Evolutionary conservation across 2,888 invertebrate genomes (phyloP), one percentile per base, ranked within the genome.

Genomic region (Netelia melanura): DNA sequence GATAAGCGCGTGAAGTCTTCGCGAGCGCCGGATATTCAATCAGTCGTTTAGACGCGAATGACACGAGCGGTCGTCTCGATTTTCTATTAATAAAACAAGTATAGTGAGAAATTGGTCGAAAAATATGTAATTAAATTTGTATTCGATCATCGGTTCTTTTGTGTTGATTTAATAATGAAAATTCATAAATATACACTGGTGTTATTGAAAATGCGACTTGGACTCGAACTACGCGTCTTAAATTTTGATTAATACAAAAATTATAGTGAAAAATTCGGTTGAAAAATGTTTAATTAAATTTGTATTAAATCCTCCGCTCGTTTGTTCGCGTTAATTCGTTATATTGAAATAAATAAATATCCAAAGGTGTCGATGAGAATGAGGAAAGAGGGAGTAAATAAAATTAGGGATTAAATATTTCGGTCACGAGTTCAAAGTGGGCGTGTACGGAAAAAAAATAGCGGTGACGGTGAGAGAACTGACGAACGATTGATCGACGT

Each of bases 41-140:
- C 87, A 87, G 84, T 87, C 78, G 81, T 70, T 75, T 72, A 79
- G 79, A 81, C 79, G 81, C 84, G 77, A 83, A 62, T 79, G 67
- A 25, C 62, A 71, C 75, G 82, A 86, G 44, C 78, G 76, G 77
- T 83, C 74, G 80, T 77, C 56, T 25, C 21, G 9, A 64, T 23
- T 68, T 61, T 67, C 72, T 48, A 23, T 17, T 43, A n/a, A 48
- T n/a, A 58, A 23, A 70, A 70, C 9, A 61, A 52, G 2, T 30
- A n/a, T 21, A 58, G 11, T 58, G 10, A 62, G 58, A 54, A 79
- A 54, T 70, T 17, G 2, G 5, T 10, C 56, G 48, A 14, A 48
- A 23, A 70, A 38, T 38, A 38, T 38, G 5, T 38, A 38, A 38
- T 38, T 38, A 5, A 38, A 38, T 38, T 38, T 38, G 6, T 38